These are phyloP conservation scores for Spilarctia lutea DNA, from an alignment of 2,888 invertebrate genomes.

Conservation along the genomic window DNA sequence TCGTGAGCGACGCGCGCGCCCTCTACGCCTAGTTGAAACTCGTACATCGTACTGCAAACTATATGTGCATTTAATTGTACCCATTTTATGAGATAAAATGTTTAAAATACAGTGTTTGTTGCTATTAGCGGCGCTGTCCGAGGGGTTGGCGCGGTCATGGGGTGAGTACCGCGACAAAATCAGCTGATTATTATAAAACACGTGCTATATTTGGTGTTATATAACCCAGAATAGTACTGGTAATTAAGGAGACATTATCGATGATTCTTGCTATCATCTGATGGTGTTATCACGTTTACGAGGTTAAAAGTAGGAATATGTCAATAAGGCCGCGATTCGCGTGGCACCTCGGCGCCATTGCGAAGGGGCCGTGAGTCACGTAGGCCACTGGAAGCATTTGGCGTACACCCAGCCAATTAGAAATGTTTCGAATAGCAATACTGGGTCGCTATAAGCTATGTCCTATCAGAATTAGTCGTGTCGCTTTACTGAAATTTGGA, in stretches of 20 bases:
- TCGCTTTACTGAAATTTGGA: slow-evolving; percentile 65
- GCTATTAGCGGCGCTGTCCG: slow-evolving; percentile 63
- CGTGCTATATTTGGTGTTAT: slow-evolving; percentile 77
- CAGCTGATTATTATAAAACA: slow-evolving; percentile 77
- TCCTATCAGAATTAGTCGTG: slow-evolving; percentile 47
- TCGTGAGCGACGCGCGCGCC: slow-evolving; percentile 70
- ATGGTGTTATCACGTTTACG: slow-evolving; percentile 30
- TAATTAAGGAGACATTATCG: slow-evolving; percentile 21
- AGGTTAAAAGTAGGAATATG: slow-evolving; percentile 50
- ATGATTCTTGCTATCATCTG: slow-evolving; percentile 29
- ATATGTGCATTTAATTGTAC: slow-evolving; percentile 73
- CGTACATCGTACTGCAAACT: slow-evolving; percentile 63
- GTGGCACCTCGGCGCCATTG: slow-evolving; percentile 84
- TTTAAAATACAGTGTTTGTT: slow-evolving; percentile 72
- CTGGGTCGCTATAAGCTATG: slow-evolving; percentile 23
- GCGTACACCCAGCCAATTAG: slow-evolving; percentile 64
- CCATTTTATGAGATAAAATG: slow-evolving; percentile 81
- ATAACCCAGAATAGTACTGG: slow-evolving; percentile 58
- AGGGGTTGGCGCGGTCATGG: slow-evolving; percentile 72
- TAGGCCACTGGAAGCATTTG: slow-evolving; percentile 76
- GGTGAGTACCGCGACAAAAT: slow-evolving; percentile 76
- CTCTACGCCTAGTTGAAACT: slow-evolving; percentile 73
- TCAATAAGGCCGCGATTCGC: slow-evolving; percentile 82
- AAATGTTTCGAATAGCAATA: slow-evolving; percentile 42
- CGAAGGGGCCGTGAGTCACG: slow-evolving; percentile 81